Percentiles rank a stretch among this genome's conserved stretches.
These are phyloP conservation scores for Hycleus phaleratus DNA, from an alignment of 1,140 invertebrate species.

Conservation along the genomic window DNA sequence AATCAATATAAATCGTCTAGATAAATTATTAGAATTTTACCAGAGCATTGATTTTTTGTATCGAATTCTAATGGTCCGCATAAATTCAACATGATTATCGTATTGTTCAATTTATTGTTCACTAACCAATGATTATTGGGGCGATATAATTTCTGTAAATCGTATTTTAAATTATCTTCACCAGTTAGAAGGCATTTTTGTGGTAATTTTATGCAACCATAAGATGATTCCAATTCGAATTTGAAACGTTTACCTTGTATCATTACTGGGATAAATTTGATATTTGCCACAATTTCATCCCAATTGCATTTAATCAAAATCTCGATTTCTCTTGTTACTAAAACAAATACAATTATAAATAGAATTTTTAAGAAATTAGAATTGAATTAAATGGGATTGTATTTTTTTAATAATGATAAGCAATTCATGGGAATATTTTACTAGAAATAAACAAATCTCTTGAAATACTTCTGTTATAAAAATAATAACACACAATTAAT, in stretches of 20 bases:
- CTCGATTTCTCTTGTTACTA: background rate
- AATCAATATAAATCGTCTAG: no score
- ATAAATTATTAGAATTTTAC: background rate
- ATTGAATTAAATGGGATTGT: no score
- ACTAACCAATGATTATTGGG: background rate
- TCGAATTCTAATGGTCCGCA: background rate
- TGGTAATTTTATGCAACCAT: constrained; percentile 4
- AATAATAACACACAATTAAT: no score
- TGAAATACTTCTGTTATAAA: no score
- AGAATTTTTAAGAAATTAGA: no score
- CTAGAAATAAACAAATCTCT: no score
- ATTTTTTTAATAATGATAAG: no score
- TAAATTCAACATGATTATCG: background rate
- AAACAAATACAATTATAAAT: no score
- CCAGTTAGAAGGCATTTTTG: background rate
- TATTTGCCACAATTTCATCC: background rate
- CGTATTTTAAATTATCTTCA: background rate
- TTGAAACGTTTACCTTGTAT: background rate
- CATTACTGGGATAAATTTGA: background rate
- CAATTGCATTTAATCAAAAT: constrained; percentile 2
- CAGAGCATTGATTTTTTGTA: background rate
- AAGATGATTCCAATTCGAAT: constrained; percentile 5
- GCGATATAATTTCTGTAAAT: background rate
- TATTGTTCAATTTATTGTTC: background rate
- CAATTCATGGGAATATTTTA: no score